Evolutionary conservation across 1,140 invertebrate genomes (phyloP).

Genomic region (Drosophila ogumai): DNA sequence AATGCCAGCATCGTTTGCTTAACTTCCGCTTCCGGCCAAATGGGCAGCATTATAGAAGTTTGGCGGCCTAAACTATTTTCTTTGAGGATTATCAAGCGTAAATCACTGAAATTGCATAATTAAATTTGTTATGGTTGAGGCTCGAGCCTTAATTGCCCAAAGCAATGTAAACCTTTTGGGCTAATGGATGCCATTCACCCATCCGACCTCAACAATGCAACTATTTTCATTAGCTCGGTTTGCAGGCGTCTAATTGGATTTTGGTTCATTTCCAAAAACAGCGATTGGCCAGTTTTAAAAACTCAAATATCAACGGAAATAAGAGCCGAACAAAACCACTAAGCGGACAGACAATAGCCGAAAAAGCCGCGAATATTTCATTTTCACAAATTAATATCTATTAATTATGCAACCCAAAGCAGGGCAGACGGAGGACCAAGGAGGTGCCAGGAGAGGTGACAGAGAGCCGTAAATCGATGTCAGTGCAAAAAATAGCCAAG

Average conservation of each 20-base stretch:
- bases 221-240: not conserved
- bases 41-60: not conserved
- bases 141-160: not conserved
- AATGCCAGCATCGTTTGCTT: slow-evolving; percentile 17
- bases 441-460: not conserved
- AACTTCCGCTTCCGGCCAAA: slow-evolving; percentile 17
- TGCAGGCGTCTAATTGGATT: slow-evolving; percentile 42
- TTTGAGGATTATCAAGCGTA: slow-evolving; percentile 19
- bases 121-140: slow-evolving; percentile 3
- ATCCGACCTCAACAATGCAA: slow-evolving; percentile 23
- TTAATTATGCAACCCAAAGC: slow-evolving; percentile 46
- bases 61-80: slow-evolving; percentile 5
- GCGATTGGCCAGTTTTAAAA: not conserved
- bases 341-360: slow-evolving; percentile 23
- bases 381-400: slow-evolving; percentile 49
- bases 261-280: slow-evolving; percentile 33
- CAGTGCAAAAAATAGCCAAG: slow-evolving; percentile 22
- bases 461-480: slow-evolving; percentile 34
- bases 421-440: not conserved
- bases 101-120: not conserved
- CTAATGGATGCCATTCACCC: slow-evolving; percentile 15
- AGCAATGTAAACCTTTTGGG: slow-evolving; percentile 2
- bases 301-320: not conserved
- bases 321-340: slow-evolving; percentile 24
- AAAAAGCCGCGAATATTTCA: slow-evolving; percentile 54